Evolutionary conservation across 2,797 vertebrate species (phyloP), one percentile per base, ranked within the genome.

Genomic region (Coccyzus lansbergi): DNA sequence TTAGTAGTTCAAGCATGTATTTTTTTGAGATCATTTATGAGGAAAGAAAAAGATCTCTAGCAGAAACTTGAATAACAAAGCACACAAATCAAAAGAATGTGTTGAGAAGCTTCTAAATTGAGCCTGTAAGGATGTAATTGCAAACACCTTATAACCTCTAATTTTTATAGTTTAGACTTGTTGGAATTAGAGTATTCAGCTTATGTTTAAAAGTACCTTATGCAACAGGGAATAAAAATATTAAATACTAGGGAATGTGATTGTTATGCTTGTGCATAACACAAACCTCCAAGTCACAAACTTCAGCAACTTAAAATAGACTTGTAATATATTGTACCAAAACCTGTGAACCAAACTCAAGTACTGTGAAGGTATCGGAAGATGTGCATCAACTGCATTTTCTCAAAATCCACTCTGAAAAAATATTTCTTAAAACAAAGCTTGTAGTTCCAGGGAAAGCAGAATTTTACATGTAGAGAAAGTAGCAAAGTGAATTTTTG

Each of bases 1-100:
- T 96, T 96, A 96, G 92, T 90, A 95, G 86, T 92, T 95, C 95
- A 97, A 97, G 96, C 96, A 31, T 96, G 34, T 91, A 87, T 81
- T 85, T 71, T 92, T 98, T 97, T 97, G 96, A 97, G 97, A 94
- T 91, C 80, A 81, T 86, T 94, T 82, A 91, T 3, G 2, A 90
- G 85, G 52, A 83, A 86, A 94, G 86, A 90, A 76, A 92, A 90
- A 93, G 55, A 51, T 33, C 53, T 86, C 22, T 88, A 94, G 36
- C 65, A 92, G 85, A 64, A 78, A 46, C 49, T 92, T 84, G 59
- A 33, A 19, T 97, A 97, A 96, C 4, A 20, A 95, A 96, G 64
- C 71, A 81, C 0, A 4, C 83, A 94, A 97, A 97, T 97, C 94
- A 94, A 87, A 97, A 94, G 91, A 96, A 96, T 90, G 74, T 71